Evolutionary conservation across 2,113 vertebrate species (phyloP).

Genomic region (Ailuropoda melanoleuca): DNA sequence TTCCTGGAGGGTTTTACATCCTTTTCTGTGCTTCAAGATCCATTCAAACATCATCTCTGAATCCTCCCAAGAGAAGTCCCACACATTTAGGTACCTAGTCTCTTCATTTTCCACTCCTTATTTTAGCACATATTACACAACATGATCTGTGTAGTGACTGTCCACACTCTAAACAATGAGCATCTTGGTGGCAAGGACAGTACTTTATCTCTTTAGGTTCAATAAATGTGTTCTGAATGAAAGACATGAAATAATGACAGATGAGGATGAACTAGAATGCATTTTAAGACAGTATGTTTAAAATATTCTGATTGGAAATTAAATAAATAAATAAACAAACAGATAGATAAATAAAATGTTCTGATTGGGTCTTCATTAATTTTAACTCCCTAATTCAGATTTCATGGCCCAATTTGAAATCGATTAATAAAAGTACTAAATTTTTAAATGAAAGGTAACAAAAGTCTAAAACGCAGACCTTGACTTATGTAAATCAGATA

Average conservation of each 20-base stretch:
- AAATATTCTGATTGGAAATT: not conserved
- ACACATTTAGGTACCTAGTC: not conserved
- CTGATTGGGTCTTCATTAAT: not conserved
- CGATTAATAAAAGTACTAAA: not conserved
- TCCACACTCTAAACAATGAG: not conserved
- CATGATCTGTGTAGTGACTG: not conserved
- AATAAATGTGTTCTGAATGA: not conserved
- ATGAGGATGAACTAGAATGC: not conserved
- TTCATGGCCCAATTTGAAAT: not conserved
- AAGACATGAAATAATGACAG: not conserved
- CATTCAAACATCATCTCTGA: not conserved
- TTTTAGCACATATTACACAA: not conserved
- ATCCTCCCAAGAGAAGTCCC: not conserved
- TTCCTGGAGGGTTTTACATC: not conserved
- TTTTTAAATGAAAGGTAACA: not conserved
- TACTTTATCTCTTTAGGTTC: not conserved
- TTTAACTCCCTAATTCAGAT: conserved; percentile 17
- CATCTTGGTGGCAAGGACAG: not conserved
- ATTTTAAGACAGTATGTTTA: not conserved
- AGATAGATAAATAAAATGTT: too few species aligned
- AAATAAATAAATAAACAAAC: too few species aligned
- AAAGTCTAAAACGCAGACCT: not conserved
- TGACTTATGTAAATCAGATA: not conserved
- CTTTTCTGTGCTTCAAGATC: not conserved
- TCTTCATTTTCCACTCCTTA: not conserved